phyloP scores from a whole-genome alignment of 2,113 vertebrate genomes.

The Ancistrus triradiatus region DNA sequence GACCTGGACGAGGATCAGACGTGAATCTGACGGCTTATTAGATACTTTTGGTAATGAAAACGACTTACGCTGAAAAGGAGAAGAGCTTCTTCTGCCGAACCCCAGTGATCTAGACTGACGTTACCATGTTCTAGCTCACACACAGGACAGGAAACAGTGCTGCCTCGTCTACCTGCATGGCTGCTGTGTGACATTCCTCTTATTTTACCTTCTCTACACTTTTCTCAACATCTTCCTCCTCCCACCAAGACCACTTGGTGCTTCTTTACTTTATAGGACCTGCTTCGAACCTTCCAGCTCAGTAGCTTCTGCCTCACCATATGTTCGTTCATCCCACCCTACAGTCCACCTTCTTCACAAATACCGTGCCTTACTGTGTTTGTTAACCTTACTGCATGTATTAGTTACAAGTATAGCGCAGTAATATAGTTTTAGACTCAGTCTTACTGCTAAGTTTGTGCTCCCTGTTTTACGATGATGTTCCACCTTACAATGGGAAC shows the following conservation, averaged over 20 bases:
- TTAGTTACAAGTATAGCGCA: too few relatives aligned
- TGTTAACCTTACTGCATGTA: too few relatives aligned
- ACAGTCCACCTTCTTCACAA: too few relatives aligned
- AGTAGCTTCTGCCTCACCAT: conserved; percentile 2
- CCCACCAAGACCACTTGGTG: not conserved
- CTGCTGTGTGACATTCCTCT: not conserved
- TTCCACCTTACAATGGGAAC: too few relatives aligned
- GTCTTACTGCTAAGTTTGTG: too few relatives aligned
- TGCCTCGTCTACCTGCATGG: not conserved
- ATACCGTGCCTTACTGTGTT: too few relatives aligned
- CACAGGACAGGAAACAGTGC: conserved; percentile 33
- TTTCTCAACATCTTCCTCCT: conserved; percentile 6
- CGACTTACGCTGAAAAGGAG: conserved; percentile 24
- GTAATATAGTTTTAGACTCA: too few relatives aligned
- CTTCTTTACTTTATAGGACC: not conserved
- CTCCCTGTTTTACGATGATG: too few relatives aligned
- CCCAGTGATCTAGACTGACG: conserved; percentile 14
- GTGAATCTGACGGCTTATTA: too few relatives aligned
- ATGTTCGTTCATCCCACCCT: too few relatives aligned
- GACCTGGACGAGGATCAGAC: too few relatives aligned
- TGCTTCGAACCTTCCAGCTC: not conserved
- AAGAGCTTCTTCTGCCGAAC: conserved; percentile 11
- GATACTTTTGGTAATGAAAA: too few relatives aligned
- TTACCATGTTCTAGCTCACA: conserved; percentile 10
- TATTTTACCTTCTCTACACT: not conserved